phyloP scores from a whole-genome alignment of 2,888 invertebrate species.

The Athrips mouffetella region DNA sequence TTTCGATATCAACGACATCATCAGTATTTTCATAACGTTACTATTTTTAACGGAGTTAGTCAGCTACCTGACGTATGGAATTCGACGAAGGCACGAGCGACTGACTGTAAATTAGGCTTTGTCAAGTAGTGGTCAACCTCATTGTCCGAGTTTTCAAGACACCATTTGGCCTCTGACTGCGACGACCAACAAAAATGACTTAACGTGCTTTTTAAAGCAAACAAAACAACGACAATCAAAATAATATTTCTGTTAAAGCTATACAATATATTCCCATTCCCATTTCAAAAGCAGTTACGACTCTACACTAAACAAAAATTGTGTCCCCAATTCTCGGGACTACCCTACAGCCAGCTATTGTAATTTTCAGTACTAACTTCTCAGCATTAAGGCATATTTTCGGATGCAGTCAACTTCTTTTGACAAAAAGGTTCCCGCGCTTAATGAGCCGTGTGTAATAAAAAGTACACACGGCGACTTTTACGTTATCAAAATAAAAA shows the following conservation, averaged over 20 bases:
- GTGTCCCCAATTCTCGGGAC: conserved; percentile 42
- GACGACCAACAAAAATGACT: too few relatives aligned
- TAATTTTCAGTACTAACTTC: conserved; percentile 24
- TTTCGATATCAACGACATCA: too few relatives aligned
- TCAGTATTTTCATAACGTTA: too few relatives aligned
- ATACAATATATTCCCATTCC: conserved; percentile 2
- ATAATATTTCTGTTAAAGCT: background rate
- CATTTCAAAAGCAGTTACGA: conserved; percentile 8
- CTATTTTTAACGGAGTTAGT: too few relatives aligned
- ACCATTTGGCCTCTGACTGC: too few relatives aligned
- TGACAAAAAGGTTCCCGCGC: conserved; percentile 42
- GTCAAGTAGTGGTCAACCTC: too few relatives aligned
- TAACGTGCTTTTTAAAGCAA: background rate
- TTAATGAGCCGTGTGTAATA: conserved; percentile 57
- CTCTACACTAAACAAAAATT: conserved; percentile 43
- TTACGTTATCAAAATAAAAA: too few relatives aligned
- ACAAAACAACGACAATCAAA: background rate
- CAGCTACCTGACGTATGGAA: too few relatives aligned
- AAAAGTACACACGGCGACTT: conserved; percentile 39
- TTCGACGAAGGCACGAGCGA: too few relatives aligned
- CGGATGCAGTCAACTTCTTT: conserved; percentile 31
- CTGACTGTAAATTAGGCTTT: too few relatives aligned
- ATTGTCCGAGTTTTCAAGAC: too few relatives aligned
- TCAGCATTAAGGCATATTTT: conserved; percentile 26
- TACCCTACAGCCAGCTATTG: conserved; percentile 10